phyloP scores from a whole-genome alignment of 2,888 invertebrate genomes.

The Horisme vitalbata region DNA sequence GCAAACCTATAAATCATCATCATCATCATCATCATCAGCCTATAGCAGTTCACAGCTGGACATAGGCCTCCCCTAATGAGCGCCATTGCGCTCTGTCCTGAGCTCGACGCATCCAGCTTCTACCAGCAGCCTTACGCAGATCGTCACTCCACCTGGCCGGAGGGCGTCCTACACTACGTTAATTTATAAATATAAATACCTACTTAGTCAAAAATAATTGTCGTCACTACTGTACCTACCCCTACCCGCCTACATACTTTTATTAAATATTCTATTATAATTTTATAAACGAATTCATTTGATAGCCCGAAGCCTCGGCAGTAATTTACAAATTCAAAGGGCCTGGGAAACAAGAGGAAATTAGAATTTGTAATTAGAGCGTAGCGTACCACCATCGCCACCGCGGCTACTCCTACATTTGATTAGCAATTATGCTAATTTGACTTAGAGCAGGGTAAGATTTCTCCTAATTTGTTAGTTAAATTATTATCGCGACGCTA shows the following conservation, averaged over 20 bases:
- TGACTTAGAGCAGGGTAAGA: constrained; percentile 80
- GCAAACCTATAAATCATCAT: too few species aligned
- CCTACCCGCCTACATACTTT: not conserved
- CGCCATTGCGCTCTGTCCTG: too few species aligned
- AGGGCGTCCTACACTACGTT: too few species aligned
- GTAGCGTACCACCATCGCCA: constrained; percentile 62
- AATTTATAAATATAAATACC: too few species aligned
- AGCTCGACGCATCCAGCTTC: too few species aligned
- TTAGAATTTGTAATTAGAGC: constrained; percentile 81
- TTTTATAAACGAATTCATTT: constrained; percentile 54
- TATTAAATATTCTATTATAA: constrained; percentile 6
- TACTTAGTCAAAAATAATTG: not conserved
- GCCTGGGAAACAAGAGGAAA: constrained; percentile 78
- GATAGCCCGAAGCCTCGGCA: constrained; percentile 64
- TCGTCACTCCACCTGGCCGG: too few species aligned
- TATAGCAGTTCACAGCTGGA: too few species aligned
- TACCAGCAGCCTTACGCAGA: too few species aligned
- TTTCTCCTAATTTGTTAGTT: constrained; percentile 80
- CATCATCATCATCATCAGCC: too few species aligned
- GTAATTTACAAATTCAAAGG: constrained; percentile 81
- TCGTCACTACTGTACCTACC: not conserved
- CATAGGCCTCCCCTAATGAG: too few species aligned
- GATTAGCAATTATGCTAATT: constrained; percentile 83
- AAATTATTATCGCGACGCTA: constrained; percentile 70
- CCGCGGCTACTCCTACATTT: constrained; percentile 77